Conservation (phyloP, 2,113 vertebrate species). For the Lophotis ruficrista region DNA sequence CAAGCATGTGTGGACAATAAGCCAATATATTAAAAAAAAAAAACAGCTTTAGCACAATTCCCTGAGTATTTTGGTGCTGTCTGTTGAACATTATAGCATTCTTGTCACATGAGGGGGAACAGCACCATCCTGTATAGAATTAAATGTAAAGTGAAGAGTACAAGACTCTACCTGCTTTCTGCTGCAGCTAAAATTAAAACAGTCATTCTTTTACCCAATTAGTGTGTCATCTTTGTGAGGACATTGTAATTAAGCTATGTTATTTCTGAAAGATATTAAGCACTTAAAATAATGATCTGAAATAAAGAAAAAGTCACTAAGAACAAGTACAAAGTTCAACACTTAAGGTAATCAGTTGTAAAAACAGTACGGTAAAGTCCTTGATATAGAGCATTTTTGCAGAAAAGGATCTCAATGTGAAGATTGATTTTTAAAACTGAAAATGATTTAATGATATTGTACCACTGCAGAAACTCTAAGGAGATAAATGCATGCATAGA, state of each 20-base stretch:
- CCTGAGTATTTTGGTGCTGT: background rate
- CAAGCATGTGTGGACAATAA: background rate
- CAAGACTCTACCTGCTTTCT: background rate
- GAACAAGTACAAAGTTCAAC: background rate
- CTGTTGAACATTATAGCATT: background rate
- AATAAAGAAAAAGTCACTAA: background rate
- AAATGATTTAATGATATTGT: background rate
- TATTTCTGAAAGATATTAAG: background rate
- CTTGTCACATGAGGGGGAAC: background rate
- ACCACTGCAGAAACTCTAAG: background rate
- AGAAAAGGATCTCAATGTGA: background rate
- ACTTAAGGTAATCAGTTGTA: background rate
- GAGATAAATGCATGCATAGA: background rate
- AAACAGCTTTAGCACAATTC: fast-evolving
- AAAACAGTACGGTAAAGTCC: background rate
- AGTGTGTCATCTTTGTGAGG: background rate
- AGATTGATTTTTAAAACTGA: background rate
- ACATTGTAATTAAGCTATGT: background rate
- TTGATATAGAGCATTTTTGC: background rate
- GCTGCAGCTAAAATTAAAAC: background rate
- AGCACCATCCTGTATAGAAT: background rate
- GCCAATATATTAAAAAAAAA: background rate
- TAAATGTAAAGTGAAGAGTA: background rate
- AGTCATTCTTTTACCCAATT: background rate
- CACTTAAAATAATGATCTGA: background rate